phyloP scores from a whole-genome alignment of 2,888 invertebrate species.

The Pelosia muscerda region DNA sequence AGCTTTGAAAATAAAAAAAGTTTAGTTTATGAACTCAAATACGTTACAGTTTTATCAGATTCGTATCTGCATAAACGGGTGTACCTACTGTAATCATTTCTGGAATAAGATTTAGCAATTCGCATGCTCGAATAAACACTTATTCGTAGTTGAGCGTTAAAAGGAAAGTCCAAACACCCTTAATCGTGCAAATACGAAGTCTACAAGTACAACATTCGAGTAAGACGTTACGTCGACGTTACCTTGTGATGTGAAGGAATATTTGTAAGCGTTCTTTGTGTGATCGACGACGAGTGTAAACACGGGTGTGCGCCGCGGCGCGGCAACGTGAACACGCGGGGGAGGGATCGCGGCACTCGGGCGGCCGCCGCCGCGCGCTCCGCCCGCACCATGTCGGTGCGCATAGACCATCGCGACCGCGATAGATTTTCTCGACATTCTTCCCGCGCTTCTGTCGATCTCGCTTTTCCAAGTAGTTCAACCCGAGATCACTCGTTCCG shows the following conservation, averaged over 20 bases:
- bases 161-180: conserved; percentile 69
- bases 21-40: background rate
- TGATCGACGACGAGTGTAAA: conserved; percentile 80
- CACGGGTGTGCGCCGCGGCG: conserved; percentile 71
- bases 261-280: conserved; percentile 79
- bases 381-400: conserved; percentile 84
- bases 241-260: conserved; percentile 73
- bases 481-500: conserved; percentile 81
- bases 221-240: conserved; percentile 66
- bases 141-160: conserved; percentile 61
- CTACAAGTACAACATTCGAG: conserved; percentile 65
- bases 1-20: background rate
- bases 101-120: conserved; percentile 50
- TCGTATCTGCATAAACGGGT: conserved; percentile 6
- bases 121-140: conserved; percentile 64
- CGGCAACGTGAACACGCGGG: conserved; percentile 53
- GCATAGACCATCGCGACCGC: conserved; percentile 81
- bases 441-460: conserved; percentile 83
- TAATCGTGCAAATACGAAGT: conserved; percentile 75
- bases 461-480: conserved; percentile 77
- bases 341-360: conserved; percentile 77
- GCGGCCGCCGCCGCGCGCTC: conserved; percentile 84
- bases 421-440: conserved; percentile 83
- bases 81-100: conserved; percentile 21
- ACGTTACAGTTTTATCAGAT: background rate